These are phyloP conservation scores for human DNA, from an alignment of 2,113 vertebrate genomes.

Conservation along the genomic window DNA sequence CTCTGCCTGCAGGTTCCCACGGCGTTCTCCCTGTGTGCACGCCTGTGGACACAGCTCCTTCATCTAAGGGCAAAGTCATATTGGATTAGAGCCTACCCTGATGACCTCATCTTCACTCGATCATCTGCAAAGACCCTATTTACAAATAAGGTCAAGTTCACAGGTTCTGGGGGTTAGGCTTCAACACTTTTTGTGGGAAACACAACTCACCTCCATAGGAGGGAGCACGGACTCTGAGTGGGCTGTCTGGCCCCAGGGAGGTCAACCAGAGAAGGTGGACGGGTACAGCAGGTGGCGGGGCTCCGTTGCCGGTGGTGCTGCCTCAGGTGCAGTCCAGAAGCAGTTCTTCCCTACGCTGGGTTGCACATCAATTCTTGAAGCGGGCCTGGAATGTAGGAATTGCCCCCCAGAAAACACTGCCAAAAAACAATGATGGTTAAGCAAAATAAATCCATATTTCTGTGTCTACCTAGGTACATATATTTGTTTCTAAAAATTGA, in stretches of 20 bases:
- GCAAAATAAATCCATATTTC: background rate
- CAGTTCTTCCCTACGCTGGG: background rate
- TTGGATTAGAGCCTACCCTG: no score
- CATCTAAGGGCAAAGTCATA: background rate
- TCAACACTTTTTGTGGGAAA: background rate
- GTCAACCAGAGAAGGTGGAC: background rate
- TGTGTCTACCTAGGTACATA: background rate
- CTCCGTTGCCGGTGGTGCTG: rapidly evolving
- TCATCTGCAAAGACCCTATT: background rate
- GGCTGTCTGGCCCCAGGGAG: rapidly evolving
- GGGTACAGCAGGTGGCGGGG: background rate
- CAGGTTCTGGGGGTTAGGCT: background rate
- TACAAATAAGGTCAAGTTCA: background rate
- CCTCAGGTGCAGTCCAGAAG: rapidly evolving
- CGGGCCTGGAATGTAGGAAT: background rate
- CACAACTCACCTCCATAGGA: rapidly evolving
- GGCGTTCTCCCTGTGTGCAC: rapidly evolving
- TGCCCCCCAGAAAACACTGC: background rate
- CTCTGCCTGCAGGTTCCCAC: background rate
- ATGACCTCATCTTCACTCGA: background rate
- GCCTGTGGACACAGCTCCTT: background rate
- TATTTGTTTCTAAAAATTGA: background rate
- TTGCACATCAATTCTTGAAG: background rate
- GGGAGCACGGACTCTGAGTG: background rate
- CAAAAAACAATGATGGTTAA: background rate